Conservation (phyloP, 2,797 vertebrate species). For the Buphagus erythrorhynchus region DNA sequence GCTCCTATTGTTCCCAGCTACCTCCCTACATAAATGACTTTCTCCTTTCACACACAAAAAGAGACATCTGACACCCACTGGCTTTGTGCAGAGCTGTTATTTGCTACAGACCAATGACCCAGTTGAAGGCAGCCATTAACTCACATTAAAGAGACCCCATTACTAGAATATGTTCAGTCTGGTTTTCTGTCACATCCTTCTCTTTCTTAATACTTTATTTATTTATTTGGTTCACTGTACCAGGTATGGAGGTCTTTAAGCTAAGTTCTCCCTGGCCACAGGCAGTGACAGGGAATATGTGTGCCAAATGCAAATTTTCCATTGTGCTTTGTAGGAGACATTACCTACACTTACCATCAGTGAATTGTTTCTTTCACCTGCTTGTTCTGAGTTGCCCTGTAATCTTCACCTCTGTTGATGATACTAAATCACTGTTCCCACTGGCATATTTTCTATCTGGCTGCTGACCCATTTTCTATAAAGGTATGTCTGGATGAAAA, state of each 20-base stretch:
- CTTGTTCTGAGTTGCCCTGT: neutral
- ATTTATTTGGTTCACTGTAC: neutral
- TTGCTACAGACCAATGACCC: slow-evolving; percentile 4
- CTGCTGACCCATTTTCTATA: neutral
- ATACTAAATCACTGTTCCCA: neutral
- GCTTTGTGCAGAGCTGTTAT: slow-evolving; percentile 30
- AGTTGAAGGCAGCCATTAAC: slow-evolving; percentile 19
- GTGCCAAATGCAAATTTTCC: neutral
- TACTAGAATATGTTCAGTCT: neutral
- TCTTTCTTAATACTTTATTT: neutral
- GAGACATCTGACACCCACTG: neutral
- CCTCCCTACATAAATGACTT: slow-evolving; percentile 6
- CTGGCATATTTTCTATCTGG: neutral
- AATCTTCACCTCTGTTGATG: neutral
- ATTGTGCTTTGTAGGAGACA: neutral
- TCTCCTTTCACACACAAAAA: slow-evolving; percentile 11
- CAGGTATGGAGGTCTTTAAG: neutral
- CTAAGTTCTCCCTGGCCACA: neutral
- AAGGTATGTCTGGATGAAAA: neutral
- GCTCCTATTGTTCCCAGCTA: neutral
- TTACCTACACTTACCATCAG: neutral
- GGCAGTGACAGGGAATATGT: neutral
- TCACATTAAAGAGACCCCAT: neutral
- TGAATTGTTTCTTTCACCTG: neutral
- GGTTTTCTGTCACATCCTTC: slow-evolving; percentile 12